A percentile compares a stretch with the other conserved stretches of the same genome.
These are phyloP conservation scores for Xenops minutus DNA, from an alignment of 2,797 vertebrate species.

Conservation along the genomic window DNA sequence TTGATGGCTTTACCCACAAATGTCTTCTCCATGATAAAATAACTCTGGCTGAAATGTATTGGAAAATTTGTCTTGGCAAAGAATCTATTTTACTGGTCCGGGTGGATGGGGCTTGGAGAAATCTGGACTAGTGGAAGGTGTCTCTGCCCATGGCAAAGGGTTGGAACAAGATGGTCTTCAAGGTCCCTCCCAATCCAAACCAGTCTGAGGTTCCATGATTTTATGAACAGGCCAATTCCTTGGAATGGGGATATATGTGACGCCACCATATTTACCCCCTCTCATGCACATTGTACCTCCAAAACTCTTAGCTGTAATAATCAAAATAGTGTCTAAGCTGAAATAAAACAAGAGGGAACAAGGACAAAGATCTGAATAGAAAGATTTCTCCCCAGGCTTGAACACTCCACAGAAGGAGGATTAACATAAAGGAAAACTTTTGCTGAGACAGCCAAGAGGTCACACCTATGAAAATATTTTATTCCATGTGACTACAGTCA, in stretches of 20 bases:
- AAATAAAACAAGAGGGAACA: not conserved
- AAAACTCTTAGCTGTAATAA: not conserved
- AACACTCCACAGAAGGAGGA: not conserved
- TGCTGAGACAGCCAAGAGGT: not conserved
- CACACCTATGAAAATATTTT: not conserved
- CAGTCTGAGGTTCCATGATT: not conserved
- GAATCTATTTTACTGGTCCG: not conserved
- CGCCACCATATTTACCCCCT: not conserved
- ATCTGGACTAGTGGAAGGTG: not conserved
- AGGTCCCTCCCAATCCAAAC: not conserved
- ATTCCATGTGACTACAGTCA: not conserved
- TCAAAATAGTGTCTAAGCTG: not conserved
- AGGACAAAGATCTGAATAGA: not conserved
- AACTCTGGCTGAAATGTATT: not conserved
- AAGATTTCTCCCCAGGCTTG: not conserved
- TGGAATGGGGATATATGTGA: not conserved
- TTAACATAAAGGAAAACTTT: not conserved
- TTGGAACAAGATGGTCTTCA: too few relatives aligned
- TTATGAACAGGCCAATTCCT: rapidly evolving
- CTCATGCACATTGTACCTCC: not conserved
- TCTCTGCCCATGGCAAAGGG: not conserved
- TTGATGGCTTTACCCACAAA: not conserved
- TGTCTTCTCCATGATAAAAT: not conserved
- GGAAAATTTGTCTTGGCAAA: not conserved
- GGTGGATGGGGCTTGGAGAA: not conserved